Evolutionary conservation across 2,797 vertebrate genomes (phyloP), one percentile per base, ranked within the genome.

Genomic region (Sciurus carolinensis): DNA sequence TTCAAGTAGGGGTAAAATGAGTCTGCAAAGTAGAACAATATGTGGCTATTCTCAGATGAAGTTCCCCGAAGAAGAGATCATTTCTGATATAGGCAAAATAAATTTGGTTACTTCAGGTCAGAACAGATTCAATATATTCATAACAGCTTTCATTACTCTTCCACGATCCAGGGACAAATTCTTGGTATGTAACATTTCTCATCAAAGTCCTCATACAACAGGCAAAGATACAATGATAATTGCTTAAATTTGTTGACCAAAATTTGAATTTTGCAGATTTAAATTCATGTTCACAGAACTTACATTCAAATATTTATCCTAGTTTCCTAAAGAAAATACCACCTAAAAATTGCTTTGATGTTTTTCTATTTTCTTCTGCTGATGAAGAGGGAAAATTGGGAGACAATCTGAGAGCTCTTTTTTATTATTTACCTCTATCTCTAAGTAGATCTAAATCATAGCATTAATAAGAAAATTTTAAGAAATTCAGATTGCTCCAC

Each of bases 221-320:
- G 7, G 2, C 57, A 80, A 87, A 84, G 26, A 47, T 6, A 66
- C 30, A 87, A 10, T 30, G 13, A 6, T 62, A 87, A 28, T 26
- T 93, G 14, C 33, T 94, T 77, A 64, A 50, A 67, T 71, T 71
- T 94, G n/a, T 50, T 95, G 12, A 87, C 20, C 54, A 90, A 72
- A 87, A 57, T 54, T 12, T n/a, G 26, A 44, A 54, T 66, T 95
- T 90, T 76, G 14, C 33, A 90, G 15, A 15, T 83, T 94, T 85
- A 82, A 64, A 57, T 85, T 81, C 54, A 83, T n/a, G 80, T 50
- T 80, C 33, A 54, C 6, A 52, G 10, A 84, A 86, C 7, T 57
- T 82, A 42, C 54, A 6, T 71, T 3, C 2, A 87, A 87, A 75
- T 92, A 62, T n/a, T 91, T 86, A 89, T 57, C 7, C 33, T 12